phyloP scores from a whole-genome alignment of 2,888 invertebrate genomes.

The Pandemis corylana region DNA sequence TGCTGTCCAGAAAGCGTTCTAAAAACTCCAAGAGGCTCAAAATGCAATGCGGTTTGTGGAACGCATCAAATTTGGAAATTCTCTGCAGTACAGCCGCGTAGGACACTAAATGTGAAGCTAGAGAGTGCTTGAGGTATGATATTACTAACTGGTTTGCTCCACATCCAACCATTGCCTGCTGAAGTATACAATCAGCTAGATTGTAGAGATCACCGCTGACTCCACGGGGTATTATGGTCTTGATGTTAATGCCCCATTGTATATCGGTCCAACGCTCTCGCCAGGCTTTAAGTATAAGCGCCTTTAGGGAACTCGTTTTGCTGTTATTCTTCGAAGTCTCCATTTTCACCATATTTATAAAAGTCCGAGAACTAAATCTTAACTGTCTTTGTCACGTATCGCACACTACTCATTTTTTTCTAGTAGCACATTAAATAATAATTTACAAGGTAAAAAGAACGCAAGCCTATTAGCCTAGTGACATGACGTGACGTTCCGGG shows the following conservation, averaged over 20 bases:
- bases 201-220: slow-evolving; percentile 97
- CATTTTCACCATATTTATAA: slow-evolving; percentile 79
- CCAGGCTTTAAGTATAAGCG: slow-evolving; percentile 94
- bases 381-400: neutral
- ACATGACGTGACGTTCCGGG: neutral
- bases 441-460: neutral
- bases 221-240: slow-evolving; percentile 95
- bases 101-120: slow-evolving; percentile 95
- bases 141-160: slow-evolving; percentile 96
- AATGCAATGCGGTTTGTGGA: slow-evolving; percentile 94
- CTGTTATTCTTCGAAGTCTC: slow-evolving; percentile 92
- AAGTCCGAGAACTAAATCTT: slow-evolving; percentile 3
- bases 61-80: slow-evolving; percentile 94
- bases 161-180: slow-evolving; percentile 97
- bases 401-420: slow-evolving; percentile 16
- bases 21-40: slow-evolving; percentile 94
- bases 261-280: slow-evolving; percentile 97
- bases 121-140: slow-evolving; percentile 96
- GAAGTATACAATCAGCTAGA: slow-evolving; percentile 95
- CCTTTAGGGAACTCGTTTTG: slow-evolving; percentile 92
- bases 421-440: neutral
- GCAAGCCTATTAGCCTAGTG: neutral
- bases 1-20: slow-evolving; percentile 87
- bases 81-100: slow-evolving; percentile 95
- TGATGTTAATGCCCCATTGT: slow-evolving; percentile 98